Evolutionary conservation across 2,888 invertebrate species (phyloP).

Genomic region (Pachydiplax longipennis): DNA sequence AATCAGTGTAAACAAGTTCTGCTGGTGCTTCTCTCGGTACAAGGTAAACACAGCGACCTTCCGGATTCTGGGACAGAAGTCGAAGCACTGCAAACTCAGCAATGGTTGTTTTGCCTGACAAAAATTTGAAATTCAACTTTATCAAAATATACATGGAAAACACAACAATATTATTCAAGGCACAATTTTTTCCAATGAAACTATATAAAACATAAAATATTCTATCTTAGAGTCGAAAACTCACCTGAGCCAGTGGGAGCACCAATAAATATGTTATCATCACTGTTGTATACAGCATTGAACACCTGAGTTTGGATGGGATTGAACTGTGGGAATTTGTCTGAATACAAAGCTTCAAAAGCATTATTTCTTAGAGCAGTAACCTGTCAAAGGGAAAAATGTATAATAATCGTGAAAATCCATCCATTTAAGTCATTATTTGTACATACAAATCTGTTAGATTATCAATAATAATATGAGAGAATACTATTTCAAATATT

Average conservation of each 20-base stretch:
- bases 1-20: slow-evolving; percentile 87
- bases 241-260: slow-evolving; percentile 83
- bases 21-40: slow-evolving; percentile 93
- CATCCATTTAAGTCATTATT: background rate
- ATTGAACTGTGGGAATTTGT: slow-evolving; percentile 92
- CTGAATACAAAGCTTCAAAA: slow-evolving; percentile 85
- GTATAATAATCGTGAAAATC: background rate
- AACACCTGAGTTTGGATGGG: slow-evolving; percentile 99
- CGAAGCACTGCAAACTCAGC: slow-evolving; percentile 96
- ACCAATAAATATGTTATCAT: slow-evolving; percentile 97
- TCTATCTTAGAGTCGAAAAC: no score
- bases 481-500: background rate
- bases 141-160: background rate
- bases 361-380: slow-evolving; percentile 88
- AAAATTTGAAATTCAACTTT: background rate
- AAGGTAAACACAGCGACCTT: slow-evolving; percentile 91
- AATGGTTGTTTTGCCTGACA: slow-evolving; percentile 84
- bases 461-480: background rate
- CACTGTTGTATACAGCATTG: slow-evolving; percentile 97
- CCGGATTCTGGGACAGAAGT: slow-evolving; percentile 75
- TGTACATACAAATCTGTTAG: background rate
- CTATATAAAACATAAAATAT: background rate
- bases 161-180: background rate
- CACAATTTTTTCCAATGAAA: background rate
- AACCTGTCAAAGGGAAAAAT: slow-evolving; percentile 59